Evolutionary conservation across 1,140 invertebrate genomes (phyloP), one percentile per base, ranked within the genome.

Genomic region (Monochamus saltuarius): DNA sequence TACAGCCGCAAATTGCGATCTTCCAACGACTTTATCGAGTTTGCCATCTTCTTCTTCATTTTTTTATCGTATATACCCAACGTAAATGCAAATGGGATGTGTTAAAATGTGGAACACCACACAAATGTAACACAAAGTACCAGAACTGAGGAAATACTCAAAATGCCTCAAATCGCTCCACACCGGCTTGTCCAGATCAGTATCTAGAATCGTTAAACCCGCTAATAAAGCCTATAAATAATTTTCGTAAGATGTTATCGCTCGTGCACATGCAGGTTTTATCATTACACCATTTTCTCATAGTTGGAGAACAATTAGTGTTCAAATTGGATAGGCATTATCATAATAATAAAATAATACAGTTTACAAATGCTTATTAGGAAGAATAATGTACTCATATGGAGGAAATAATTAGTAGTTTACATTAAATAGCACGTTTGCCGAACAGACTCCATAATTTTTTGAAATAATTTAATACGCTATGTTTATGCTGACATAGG

Each of bases 161-260:
- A 34, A 51, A 51, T 51, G 37, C 35, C 49, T 51, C 10, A 37
- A 35, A 51, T 51, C 34, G 37, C 36, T 51, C 37, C 14, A 37
- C 49, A 51, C 34, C 37, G 49, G 13, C 34, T 51, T 51, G 29
- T 17, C 49, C 11, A 11, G 49, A 51, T 51, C n/a, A 8, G 29
- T 36, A 51, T 51, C 49, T 51, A 7, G 34, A 35, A n/a, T 36
- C 49, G 37, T 51, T 51, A 36, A 29, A 51, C 29, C 34, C 37
- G 49, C 35, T 51, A 51, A 51, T 51, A 51, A 16, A 36, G 29
- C 49, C 35, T 16, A 51, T 51, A 51, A 51, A 51, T 51, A 36
- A 37, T 51, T 37, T 51, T 51, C 35, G 16, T 34, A 36, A 51
- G 49, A 51, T 51, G 7, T 11, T 51, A 51, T 51, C 49, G 34